phyloP scores from a whole-genome alignment of 2,888 invertebrate species.

The Drosophila pegasa region DNA sequence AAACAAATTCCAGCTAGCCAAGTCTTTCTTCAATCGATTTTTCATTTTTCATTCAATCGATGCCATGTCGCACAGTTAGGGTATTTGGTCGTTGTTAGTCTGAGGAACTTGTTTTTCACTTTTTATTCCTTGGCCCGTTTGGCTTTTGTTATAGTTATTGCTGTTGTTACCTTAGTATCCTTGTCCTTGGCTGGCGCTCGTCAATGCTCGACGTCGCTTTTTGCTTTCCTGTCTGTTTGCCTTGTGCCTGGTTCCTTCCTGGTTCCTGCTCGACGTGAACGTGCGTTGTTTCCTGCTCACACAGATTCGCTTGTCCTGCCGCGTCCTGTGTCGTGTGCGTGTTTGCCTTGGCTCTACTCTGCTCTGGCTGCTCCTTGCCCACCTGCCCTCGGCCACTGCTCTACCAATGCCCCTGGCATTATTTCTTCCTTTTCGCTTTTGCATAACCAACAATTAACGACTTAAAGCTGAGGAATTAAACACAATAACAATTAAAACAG shows the following conservation, averaged over 20 bases:
- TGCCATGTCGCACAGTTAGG: not conserved
- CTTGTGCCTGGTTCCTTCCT: slow-evolving; percentile 67
- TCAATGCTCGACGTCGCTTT: slow-evolving; percentile 43
- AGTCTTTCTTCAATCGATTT: not conserved
- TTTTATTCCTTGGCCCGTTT: slow-evolving; percentile 28
- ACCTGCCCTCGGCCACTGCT: not conserved
- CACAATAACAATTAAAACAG: slow-evolving; percentile 33
- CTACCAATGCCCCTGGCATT: not conserved
- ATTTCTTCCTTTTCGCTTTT: slow-evolving; percentile 16
- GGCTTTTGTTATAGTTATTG: slow-evolving; percentile 69
- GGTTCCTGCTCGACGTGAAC: slow-evolving; percentile 77
- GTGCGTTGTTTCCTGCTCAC: slow-evolving; percentile 72
- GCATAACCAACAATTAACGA: slow-evolving; percentile 40
- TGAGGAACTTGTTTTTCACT: not conserved
- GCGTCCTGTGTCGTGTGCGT: slow-evolving; percentile 38
- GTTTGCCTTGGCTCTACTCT: slow-evolving; percentile 44
- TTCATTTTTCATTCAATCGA: too few species aligned
- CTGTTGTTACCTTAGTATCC: slow-evolving; percentile 63
- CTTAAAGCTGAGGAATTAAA: slow-evolving; percentile 34
- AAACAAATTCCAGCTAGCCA: not conserved
- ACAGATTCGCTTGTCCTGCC: slow-evolving; percentile 34
- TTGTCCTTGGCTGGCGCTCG: slow-evolving; percentile 64
- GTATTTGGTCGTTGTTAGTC: not conserved
- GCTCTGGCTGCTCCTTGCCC: not conserved
- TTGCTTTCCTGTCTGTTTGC: slow-evolving; percentile 73